These are phyloP conservation scores for Mesodorylaimus sp. DNA, from an alignment of 2,888 invertebrate genomes.

Conservation along the genomic window DNA sequence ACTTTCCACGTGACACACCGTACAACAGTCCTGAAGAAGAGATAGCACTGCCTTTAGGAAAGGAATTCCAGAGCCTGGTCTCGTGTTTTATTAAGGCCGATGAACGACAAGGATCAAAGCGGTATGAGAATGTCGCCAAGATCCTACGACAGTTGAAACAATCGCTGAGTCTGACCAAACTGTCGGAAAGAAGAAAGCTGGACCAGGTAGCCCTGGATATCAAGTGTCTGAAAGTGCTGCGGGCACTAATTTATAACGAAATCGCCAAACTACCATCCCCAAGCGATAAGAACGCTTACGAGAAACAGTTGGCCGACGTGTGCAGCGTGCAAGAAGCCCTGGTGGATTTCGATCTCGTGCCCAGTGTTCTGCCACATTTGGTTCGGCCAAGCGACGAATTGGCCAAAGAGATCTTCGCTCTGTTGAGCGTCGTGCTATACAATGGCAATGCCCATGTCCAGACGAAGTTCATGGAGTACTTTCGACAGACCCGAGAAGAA, in stretches of 20 bases:
- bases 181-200: conserved; percentile 16
- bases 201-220: conserved; percentile 28
- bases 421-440: conserved; percentile 26
- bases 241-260: conserved; percentile 31
- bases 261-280: conserved; percentile 28
- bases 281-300: conserved; percentile 22
- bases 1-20: conserved; percentile 12
- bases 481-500: conserved; percentile 31
- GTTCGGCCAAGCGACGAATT: conserved; percentile 24
- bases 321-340: conserved; percentile 25
- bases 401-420: conserved; percentile 28
- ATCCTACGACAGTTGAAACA: conserved; percentile 7
- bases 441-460: conserved; percentile 29
- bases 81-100: neutral
- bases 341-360: conserved; percentile 22
- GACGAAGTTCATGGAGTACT: conserved; percentile 30
- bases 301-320: conserved; percentile 22
- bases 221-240: conserved; percentile 30
- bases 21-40: neutral
- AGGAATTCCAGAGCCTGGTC: conserved; percentile 2
- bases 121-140: conserved; percentile 2
- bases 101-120: neutral
- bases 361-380: conserved; percentile 26
- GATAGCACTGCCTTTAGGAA: neutral
- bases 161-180: conserved; percentile 4